These are phyloP conservation scores for Phaedon cochleariae DNA, from an alignment of 2,888 invertebrate species.

Conservation along the genomic window DNA sequence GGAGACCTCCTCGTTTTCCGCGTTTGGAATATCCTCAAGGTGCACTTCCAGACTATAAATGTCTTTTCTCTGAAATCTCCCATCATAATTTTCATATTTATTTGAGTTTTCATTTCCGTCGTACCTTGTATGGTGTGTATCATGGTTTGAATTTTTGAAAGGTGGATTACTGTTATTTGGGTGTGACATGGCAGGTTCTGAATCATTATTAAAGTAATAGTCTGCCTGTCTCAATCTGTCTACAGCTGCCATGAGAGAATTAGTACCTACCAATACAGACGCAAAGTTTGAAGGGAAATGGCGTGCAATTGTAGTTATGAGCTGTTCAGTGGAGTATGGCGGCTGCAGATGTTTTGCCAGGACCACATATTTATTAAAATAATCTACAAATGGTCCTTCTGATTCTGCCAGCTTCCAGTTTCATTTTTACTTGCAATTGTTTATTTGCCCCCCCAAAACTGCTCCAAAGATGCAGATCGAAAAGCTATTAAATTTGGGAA, in stretches of 20 bases:
- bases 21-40: background rate
- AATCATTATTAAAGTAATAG: constrained; percentile 2
- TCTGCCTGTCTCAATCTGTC: constrained; percentile 6
- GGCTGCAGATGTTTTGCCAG: constrained; percentile 6
- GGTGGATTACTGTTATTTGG: no score
- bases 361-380: constrained; percentile 19
- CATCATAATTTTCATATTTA: background rate
- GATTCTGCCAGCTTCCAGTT: background rate
- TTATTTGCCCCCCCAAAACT: constrained; percentile 5
- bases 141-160: no score
- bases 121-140: background rate
- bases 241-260: background rate
- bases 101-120: background rate
- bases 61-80: background rate
- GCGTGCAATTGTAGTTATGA: constrained; percentile 10
- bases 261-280: background rate
- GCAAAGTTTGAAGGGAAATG: constrained; percentile 1
- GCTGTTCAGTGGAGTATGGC: background rate
- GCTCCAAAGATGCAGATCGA: background rate
- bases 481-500: background rate
- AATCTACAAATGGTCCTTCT: background rate
- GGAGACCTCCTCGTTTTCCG: constrained; percentile 7
- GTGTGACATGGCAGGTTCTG: no score
- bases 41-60: background rate
- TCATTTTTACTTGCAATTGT: background rate